phyloP scores from a whole-genome alignment of 37 sponge, comb jelly and placozoan species.

The Oscarella lobularis region DNA sequence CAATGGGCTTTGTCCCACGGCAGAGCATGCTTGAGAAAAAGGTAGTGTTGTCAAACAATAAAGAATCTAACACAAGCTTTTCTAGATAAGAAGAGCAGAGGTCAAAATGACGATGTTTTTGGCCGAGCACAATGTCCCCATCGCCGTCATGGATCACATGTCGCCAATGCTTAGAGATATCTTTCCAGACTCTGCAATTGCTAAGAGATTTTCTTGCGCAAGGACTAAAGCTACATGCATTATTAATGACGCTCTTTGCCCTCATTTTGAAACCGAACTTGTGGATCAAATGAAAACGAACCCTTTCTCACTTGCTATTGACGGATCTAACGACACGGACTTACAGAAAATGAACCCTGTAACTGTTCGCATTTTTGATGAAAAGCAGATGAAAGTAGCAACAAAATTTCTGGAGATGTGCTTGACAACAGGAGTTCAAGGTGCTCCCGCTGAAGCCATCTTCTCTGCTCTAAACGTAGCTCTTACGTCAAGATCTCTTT shows the following conservation, averaged over 20 bases:
- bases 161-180: too few relatives aligned
- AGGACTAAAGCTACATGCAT: constrained; percentile 64
- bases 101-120: constrained; percentile 29
- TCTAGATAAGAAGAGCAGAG: constrained; percentile 29
- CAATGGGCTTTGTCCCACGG: too few relatives aligned
- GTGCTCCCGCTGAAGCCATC: too few relatives aligned
- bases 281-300: constrained; percentile 21
- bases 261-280: constrained; percentile 19
- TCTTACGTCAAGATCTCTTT: too few relatives aligned
- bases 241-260: constrained; percentile 36
- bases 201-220: too few relatives aligned
- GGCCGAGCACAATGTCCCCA: constrained; percentile 31
- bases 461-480: too few relatives aligned
- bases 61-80: too few relatives aligned
- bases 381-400: background rate
- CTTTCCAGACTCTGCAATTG: too few relatives aligned
- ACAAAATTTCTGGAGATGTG: constrained; percentile 48
- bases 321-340: constrained; percentile 52
- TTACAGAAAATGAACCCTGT: constrained; percentile 49
- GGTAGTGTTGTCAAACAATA: too few relatives aligned
- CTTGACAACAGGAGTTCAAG: constrained; percentile 17
- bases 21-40: too few relatives aligned
- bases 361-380: constrained; percentile 27
- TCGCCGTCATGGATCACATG: constrained; percentile 42
- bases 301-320: constrained; percentile 40